Evolutionary conservation across 2,113 vertebrate species (phyloP).

Genomic region (Notiomystis cincta): DNA sequence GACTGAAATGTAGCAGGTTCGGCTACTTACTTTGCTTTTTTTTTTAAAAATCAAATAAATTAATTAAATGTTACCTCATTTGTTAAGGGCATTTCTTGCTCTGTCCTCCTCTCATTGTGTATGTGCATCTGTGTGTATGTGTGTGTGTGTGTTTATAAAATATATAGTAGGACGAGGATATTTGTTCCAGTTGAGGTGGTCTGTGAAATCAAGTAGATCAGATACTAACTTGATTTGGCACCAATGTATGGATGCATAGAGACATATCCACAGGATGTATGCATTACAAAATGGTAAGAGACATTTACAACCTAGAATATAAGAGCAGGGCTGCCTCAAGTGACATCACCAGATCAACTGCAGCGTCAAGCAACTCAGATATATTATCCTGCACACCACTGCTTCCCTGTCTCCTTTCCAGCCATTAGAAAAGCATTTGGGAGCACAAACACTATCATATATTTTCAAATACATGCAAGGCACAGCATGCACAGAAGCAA

Average conservation of each 20-base stretch:
- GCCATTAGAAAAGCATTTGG: constrained; percentile 40
- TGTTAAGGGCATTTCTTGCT: background rate
- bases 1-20: background rate
- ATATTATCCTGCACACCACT: constrained; percentile 63
- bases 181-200: constrained; percentile 62
- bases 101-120: background rate
- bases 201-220: constrained; percentile 69
- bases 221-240: constrained; percentile 72
- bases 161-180: constrained; percentile 11
- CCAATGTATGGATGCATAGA: constrained; percentile 67
- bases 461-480: constrained; percentile 20
- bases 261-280: constrained; percentile 69
- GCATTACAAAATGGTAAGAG: constrained; percentile 72
- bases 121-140: background rate
- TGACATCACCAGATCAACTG: constrained; percentile 80
- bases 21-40: background rate
- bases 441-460: background rate
- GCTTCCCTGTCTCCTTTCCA: constrained; percentile 33
- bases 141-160: background rate
- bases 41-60: background rate
- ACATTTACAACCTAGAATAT: constrained; percentile 78
- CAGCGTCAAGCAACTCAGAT: constrained; percentile 69
- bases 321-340: constrained; percentile 74
- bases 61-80: background rate
- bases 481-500: background rate